Percentiles rank a stretch among this genome's conserved stretches.
phyloP scores from a whole-genome alignment of 1,140 invertebrate genomes.

The Temnothorax nylanderi region DNA sequence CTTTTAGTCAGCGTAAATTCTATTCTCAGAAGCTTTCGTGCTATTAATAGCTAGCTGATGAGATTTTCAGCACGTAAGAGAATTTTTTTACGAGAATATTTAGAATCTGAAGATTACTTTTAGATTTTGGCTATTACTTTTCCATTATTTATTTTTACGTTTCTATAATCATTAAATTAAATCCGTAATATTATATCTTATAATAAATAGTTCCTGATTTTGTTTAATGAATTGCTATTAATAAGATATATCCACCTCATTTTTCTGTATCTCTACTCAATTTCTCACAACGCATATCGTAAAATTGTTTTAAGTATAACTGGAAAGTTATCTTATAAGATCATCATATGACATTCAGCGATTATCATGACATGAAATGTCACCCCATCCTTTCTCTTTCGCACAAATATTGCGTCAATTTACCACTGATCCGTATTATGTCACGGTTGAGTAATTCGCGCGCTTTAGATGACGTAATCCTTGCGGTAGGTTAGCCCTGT shows the following conservation, averaged over 20 bases:
- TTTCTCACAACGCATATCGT: background rate
- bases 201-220: background rate
- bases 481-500: slow-evolving; percentile 44
- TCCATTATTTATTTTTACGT: background rate
- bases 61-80: slow-evolving; percentile 1
- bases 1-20: slow-evolving; percentile 9
- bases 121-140: background rate
- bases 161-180: background rate
- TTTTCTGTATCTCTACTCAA: background rate
- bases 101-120: background rate
- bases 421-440: slow-evolving; percentile 28
- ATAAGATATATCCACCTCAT: background rate
- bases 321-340: background rate
- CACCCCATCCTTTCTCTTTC: background rate
- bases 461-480: slow-evolving; percentile 41
- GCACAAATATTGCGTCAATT: slow-evolving; percentile 9
- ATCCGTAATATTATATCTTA: background rate
- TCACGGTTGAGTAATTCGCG: slow-evolving; percentile 47
- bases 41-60: slow-evolving; percentile 21
- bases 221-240: background rate
- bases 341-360: background rate
- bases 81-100: background rate
- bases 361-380: background rate
- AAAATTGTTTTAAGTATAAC: background rate
- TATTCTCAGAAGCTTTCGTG: slow-evolving; percentile 3